phyloP scores from a whole-genome alignment of 2,113 vertebrate species.

The Plecturocebus donacophilus region DNA sequence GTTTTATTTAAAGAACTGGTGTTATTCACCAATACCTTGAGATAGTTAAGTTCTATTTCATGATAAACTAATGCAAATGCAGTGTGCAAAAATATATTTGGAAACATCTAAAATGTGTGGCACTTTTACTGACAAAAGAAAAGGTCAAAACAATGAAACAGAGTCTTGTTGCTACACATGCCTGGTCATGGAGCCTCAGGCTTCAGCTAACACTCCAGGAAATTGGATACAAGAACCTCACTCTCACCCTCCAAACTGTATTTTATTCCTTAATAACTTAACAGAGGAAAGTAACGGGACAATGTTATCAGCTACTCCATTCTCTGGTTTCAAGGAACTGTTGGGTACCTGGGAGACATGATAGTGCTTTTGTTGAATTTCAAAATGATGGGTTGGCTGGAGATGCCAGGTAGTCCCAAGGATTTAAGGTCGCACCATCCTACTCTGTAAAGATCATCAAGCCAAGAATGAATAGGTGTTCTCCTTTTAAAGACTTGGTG shows the following conservation, averaged over 20 bases:
- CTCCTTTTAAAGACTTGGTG: slow-evolving; percentile 24
- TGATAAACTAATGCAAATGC: slow-evolving; percentile 84
- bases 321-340: slow-evolving; percentile 93
- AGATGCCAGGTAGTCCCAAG: slow-evolving; percentile 87
- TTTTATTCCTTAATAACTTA: slow-evolving; percentile 92
- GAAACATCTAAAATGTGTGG: slow-evolving; percentile 89
- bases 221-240: slow-evolving; percentile 81
- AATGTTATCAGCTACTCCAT: slow-evolving; percentile 93
- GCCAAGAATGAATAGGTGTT: slow-evolving; percentile 81
- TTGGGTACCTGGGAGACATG: slow-evolving; percentile 90
- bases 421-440: slow-evolving; percentile 89
- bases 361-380: slow-evolving; percentile 92
- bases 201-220: not conserved
- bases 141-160: slow-evolving; percentile 87
- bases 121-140: slow-evolving; percentile 91
- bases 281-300: slow-evolving; percentile 92
- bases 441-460: slow-evolving; percentile 92
- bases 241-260: slow-evolving; percentile 90
- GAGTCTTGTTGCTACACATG: slow-evolving; percentile 82
- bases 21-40: not conserved
- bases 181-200: slow-evolving; percentile 77
- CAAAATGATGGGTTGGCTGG: slow-evolving; percentile 89
- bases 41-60: not conserved
- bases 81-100: slow-evolving; percentile 91
- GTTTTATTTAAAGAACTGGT: not conserved